Base-by-base conservation (phyloP, 1,140 invertebrate species). In the Trichonephila inaurata region DNA sequence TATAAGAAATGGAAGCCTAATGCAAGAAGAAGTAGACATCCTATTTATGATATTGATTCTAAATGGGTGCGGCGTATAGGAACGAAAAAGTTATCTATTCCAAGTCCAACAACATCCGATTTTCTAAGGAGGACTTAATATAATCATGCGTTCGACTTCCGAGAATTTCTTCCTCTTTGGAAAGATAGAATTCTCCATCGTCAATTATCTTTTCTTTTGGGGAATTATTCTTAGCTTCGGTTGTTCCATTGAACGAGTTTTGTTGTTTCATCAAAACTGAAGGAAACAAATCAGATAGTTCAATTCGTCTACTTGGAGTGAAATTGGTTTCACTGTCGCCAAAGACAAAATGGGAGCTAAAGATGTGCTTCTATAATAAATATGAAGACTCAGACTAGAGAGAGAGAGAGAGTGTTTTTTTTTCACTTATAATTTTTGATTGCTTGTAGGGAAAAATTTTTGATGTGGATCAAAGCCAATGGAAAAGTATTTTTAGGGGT, bases 41-140 rank as follows among this genome's bases (percentile, higher is more conserved):
- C 72, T 77, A 77, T 77, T 77, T 77, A 77, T 77, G 72, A 77
- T 77, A 77, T 77, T 77, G 72, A 77, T 77, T 77, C 18, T 28
- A 33, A 33, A 77, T 77, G 72, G 72, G 72, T 77, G 72, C 18
- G 72, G 6, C 72, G 14, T 16, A 40, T 28, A 77, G 72, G 28
- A 77, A 77, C 33, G 24, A 77, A 33, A 77, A 33, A 33, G 72
- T 77, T 77, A 77, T 77, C 72, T 77, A 16, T 28, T 40, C 72
- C 28, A 33, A 33, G 28, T 12, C 18, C 0, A 77, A 77, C 72
- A 77, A 77, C 72, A 77, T 77, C 72, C 72, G 72, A 77, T 77
- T 77, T 77, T 77, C 72, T 77, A 33, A 28, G 72, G 72, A 77
- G 24, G 72, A 40, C 72, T 77, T 77, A 69, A 33, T 77, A 77